Conservation (phyloP, 2,888 invertebrate genomes). For the Abrostola triplasia region DNA sequence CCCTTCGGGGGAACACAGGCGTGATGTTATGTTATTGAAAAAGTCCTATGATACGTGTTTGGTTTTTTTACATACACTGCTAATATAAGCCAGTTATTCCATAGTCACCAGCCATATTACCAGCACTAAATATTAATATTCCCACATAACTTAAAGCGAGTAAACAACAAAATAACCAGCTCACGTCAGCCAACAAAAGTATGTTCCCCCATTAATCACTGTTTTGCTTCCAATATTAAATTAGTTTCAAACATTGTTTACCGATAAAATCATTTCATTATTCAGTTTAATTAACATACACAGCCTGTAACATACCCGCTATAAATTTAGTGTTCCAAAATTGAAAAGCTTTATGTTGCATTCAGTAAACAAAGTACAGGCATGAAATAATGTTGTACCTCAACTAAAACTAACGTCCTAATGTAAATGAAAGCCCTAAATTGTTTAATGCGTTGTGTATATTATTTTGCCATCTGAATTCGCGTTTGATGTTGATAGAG, state of each 20-base stretch:
- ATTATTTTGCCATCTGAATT: not conserved
- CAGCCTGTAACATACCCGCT: conserved; percentile 41
- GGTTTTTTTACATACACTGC: too few species aligned
- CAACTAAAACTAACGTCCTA: conserved; percentile 14
- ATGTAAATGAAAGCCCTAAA: conserved; percentile 6
- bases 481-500: not conserved
- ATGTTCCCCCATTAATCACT: conserved; percentile 23
- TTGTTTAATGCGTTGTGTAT: not conserved
- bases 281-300: conserved; percentile 67
- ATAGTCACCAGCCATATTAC: not conserved
- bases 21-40: too few species aligned
- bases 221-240: conserved; percentile 43
- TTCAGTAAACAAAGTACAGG: conserved; percentile 23
- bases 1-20: too few species aligned
- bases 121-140: not conserved
- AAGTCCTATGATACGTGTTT: too few species aligned
- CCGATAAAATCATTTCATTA: conserved; percentile 65
- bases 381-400: conserved; percentile 37
- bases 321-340: conserved; percentile 52
- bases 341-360: conserved; percentile 56
- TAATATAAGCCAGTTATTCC: too few species aligned
- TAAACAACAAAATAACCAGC: conserved; percentile 9
- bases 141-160: conserved; percentile 1
- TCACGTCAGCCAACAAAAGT: conserved; percentile 19
- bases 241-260: conserved; percentile 58